Evolutionary conservation across 2,797 vertebrate genomes (phyloP), one percentile per base, ranked within the genome.

Genomic region (Choloepus didactylus): DNA sequence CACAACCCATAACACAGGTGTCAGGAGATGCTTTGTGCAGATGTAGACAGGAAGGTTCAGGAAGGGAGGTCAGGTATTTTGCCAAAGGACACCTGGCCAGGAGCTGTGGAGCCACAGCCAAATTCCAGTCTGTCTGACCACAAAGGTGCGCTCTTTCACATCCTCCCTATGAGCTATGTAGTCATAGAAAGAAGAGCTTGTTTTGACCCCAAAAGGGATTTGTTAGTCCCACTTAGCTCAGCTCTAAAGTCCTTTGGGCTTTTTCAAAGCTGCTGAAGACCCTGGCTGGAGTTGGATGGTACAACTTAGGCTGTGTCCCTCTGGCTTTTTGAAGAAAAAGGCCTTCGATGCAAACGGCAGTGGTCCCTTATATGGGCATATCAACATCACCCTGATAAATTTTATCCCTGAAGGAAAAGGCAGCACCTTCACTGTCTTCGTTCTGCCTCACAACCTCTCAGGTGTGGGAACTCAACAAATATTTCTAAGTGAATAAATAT

Each of bases 281-380:
- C n/a, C 14, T 9, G 8, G 18, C 18, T 64, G 16, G 35, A 64
- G 29, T 0, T 59, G 35, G 49, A 69, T n/a, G 66, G 6, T 31
- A 87, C 15, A 69, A n/a, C 67, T 49, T 67, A 46, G 51, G 49
- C 6, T 19, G 19, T 23, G 44, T 76, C 46, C 15, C 29, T 76
- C 49, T 69, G 29, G 60, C 56, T 69, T 66, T 69, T 81, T 14
- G 56, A 54, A 94, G 94, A 84, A 77, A 93, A 54, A 25, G 69
- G 41, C 89, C 44, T 16, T 91, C 67, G 15, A 10, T 46, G n/a
- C 11, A 66, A 16, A 31, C 4, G 7, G n/a, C n/a, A 86, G 35
- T 8, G 73, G 56, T 25, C 25, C 51, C 25, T 83, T 41, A 15
- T 3, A 11, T 51, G 29, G 9, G 44, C 12, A 1, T 46, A 54